Evolutionary conservation across 2,797 vertebrate genomes (phyloP), one percentile per base, ranked within the genome.

Genomic region (Tadarida brasiliensis): DNA sequence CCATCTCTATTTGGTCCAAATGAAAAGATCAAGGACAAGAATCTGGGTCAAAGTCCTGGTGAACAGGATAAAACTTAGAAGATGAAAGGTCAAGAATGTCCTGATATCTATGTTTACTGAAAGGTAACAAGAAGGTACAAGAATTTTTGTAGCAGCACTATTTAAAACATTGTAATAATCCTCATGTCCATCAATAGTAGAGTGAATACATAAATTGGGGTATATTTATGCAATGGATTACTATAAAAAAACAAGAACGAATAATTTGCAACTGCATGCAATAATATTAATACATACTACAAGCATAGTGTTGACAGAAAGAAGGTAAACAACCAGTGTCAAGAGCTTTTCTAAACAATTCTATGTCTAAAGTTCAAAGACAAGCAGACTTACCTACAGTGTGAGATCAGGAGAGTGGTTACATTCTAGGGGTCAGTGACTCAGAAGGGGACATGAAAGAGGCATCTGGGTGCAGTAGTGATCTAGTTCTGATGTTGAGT

Each of bases 1-100:
- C 93, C 47, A 73, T 54, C 78, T 78, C 8, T 20, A 88, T 71
- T 47, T 59, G 17, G 24, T 16, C 44, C 57, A 92, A 63, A 80
- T 74, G 47, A 92, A 76, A 56, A 94, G 71, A 35, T 63, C 61
- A 78, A 90, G 30, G 11, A 74, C 28, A 94, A 73, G 57, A 44
- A 73, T 67, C 30, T 90, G 22, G 49, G 7, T 85, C 35, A 78
- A 59, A 19, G 30, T 71, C 28, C 47, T 86, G 51, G 7, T 56
- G 9, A 76, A 67, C 3, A 84, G 14, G 7, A 94, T 84, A 87
- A 84, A 84, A 76, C 19, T 67, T 67, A 90, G 63, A 81, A 92
- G 33, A 71, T 30, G 14, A 96, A 97, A 76, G 7, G 11, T 15
- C 3, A 63, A 88, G 24, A 92, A 78, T 80, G 44, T 67, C 16